A percentile compares a stretch with the other conserved stretches of the same genome.
These are phyloP conservation scores for Palaemon carinicauda DNA, from an alignment of 1,140 invertebrate genomes.

Conservation along the genomic window DNA sequence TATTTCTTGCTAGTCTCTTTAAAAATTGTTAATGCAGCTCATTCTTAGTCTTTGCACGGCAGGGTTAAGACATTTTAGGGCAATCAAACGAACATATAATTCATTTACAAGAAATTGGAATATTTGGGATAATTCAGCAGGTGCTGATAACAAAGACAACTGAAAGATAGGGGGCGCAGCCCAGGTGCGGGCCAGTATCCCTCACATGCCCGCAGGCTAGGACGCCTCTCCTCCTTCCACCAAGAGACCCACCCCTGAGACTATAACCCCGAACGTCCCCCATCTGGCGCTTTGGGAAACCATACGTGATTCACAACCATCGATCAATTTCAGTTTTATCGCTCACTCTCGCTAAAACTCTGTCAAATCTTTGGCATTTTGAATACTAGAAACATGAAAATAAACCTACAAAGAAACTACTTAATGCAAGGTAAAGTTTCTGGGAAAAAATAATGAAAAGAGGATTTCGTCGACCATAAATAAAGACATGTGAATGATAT, in stretches of 20 bases:
- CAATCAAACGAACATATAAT: too few relatives aligned
- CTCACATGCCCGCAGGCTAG: conserved; percentile 54
- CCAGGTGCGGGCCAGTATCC: conserved; percentile 51
- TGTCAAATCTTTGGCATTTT: neutral
- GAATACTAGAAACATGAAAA: too few relatives aligned
- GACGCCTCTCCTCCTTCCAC: conserved; percentile 38
- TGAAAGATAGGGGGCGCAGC: conserved; percentile 24
- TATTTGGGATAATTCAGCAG: neutral
- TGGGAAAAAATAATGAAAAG: too few relatives aligned
- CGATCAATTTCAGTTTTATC: conserved; percentile 38
- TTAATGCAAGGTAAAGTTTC: neutral
- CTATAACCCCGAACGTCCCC: neutral
- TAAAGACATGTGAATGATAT: neutral
- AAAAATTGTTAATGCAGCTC: too few relatives aligned
- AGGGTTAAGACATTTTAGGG: too few relatives aligned
- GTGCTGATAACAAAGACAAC: conserved; percentile 21
- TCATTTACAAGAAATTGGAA: too few relatives aligned
- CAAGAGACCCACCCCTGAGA: neutral
- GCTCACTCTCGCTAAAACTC: conserved; percentile 12
- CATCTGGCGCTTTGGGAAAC: conserved; percentile 38
- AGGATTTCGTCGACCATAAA: neutral
- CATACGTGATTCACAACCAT: conserved; percentile 47
- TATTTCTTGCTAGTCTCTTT: too few relatives aligned
- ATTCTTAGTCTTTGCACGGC: too few relatives aligned
- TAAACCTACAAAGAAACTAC: too few relatives aligned